phyloP scores from a whole-genome alignment of 1,140 invertebrate genomes.

The Goniozus legneri region DNA sequence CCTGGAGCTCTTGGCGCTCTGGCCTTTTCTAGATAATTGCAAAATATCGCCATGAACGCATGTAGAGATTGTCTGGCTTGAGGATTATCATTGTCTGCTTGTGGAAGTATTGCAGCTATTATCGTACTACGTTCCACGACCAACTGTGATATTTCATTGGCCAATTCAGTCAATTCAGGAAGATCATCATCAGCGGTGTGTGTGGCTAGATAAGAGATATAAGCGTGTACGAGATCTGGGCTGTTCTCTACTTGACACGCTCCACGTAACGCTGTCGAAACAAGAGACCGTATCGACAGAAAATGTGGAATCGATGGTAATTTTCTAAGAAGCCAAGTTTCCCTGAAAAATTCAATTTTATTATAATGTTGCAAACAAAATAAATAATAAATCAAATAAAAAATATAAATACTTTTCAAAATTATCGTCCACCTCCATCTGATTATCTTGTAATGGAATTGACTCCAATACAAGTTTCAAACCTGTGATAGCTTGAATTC shows the following conservation, averaged over 20 bases:
- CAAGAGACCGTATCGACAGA: conserved; percentile 61
- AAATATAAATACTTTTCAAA: conserved; percentile 40
- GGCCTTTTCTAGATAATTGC: conserved; percentile 71
- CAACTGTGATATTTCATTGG: conserved; percentile 82
- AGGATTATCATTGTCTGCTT: conserved; percentile 49
- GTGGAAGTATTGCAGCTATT: conserved; percentile 77
- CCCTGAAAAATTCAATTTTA: conserved; percentile 37
- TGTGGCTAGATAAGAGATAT: conserved; percentile 79
- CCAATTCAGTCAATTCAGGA: conserved; percentile 62
- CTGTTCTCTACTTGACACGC: conserved; percentile 91
- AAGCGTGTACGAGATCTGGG: conserved; percentile 79
- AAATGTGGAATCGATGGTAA: conserved; percentile 75
- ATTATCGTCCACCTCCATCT: conserved; percentile 49
- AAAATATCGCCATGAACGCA: conserved; percentile 75
- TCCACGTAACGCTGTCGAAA: conserved; percentile 69
- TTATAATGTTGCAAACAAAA: neutral
- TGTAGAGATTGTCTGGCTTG: conserved; percentile 65
- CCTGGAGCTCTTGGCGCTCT: conserved; percentile 57
- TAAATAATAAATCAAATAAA: too few relatives aligned
- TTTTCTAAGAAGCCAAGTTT: conserved; percentile 74
- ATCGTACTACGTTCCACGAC: conserved; percentile 92
- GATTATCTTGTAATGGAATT: conserved; percentile 43
- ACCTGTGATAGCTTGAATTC: conserved; percentile 73
- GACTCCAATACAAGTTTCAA: conserved; percentile 58
- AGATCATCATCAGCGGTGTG: conserved; percentile 68